Base-by-base conservation (phyloP, 2,888 invertebrate species). In the Epinotia demarniana region DNA sequence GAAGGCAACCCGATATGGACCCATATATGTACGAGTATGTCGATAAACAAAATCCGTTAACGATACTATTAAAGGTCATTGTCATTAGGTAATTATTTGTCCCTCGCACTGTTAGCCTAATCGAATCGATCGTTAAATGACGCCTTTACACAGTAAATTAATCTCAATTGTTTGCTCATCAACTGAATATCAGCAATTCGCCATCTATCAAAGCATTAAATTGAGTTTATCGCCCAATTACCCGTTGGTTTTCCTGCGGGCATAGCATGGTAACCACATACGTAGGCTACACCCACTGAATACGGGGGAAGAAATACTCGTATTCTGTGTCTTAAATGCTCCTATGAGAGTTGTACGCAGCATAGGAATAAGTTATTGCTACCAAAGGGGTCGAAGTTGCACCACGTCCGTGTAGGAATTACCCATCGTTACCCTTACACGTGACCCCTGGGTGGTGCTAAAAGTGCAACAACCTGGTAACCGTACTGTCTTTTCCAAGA, bases 91-190 rank as follows among this genome's bases (percentile, higher is more conserved):
- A 58, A 49, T 46, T 55, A 57, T 62, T 46, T 46, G 23, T 23
- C 23, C 23, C 23, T 23, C 23, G 23, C 57, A 62, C 49, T 69
- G 27, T 74, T 58, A 43, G 12, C 49, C 46, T 63, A 62, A 55
- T 18, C 43, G 43, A 55, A 57, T 58, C 58, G 64, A 70, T 70
- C 19, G 23, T 19, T 64, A 70, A 74, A 58, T 64, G 74, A 70
- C 53, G 74, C 58, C 18, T 74, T 63, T 64, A 74, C 69, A 74
- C 69, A 23, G 49, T 64, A 64, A 70, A 69, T 70, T 74, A 64
- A 70, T 74, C 69, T 74, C 63, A 74, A 74, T 70, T 64, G 64
- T 70, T 49, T 60, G 46, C 63, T 49, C 33, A 33, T 39, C 57
- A 70, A 63, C 74, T 23, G 46, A 63, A 63, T 74, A 74, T 64